Evolutionary conservation across 2,113 vertebrate genomes (phyloP), one percentile per base, ranked within the genome.

Genomic region (Nibea albiflora): DNA sequence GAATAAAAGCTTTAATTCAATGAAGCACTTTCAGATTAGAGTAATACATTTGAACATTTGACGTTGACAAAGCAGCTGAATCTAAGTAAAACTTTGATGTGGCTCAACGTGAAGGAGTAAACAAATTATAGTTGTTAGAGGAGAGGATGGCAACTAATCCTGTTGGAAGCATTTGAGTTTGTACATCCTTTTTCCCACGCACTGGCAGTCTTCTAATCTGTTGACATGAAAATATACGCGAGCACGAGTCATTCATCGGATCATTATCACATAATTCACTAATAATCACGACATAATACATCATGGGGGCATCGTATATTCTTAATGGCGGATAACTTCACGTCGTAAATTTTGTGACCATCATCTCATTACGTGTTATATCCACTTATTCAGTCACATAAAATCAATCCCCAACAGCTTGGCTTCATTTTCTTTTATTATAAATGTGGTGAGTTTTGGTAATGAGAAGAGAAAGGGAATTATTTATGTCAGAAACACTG

Each of bases 171-270:
- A 31, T 74, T 53, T 19, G 9, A 56, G 26, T 17, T 26, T 24
- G 3, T 22, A 10, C 47, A 28, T 73, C 68, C 31, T 53, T 71
- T 70, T 70, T 14, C 44, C 56, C 39, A 19, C 1, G 14, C 60
- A 54, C 39, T 26, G 75, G 80, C 79, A 79, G 78, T 83, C 76
- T 53, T 85, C 68, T 73, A 71, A 56, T 75, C 90, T 91, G 89
- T 60, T 86, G 75, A 69, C 67, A 89, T 11, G 31, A 22, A 78
- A 73, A 83, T 17, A 47, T n/a, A 39, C 6, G 80, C 11, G 10
- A 82, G 24, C 56, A 69, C 1, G n/a, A 78, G 64, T 85, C 22
- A 56, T 66, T 81, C 31, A 42, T 28, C 17, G 22, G 26, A 70
- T 57, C 47, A 22, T 63, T 15, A 60, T 47, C 58, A 75, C 53